A percentile compares a stretch with the other conserved stretches of the same genome.
Evolutionary conservation across 2,888 invertebrate species (phyloP).

Genomic region (Parnassius glacialis): DNA sequence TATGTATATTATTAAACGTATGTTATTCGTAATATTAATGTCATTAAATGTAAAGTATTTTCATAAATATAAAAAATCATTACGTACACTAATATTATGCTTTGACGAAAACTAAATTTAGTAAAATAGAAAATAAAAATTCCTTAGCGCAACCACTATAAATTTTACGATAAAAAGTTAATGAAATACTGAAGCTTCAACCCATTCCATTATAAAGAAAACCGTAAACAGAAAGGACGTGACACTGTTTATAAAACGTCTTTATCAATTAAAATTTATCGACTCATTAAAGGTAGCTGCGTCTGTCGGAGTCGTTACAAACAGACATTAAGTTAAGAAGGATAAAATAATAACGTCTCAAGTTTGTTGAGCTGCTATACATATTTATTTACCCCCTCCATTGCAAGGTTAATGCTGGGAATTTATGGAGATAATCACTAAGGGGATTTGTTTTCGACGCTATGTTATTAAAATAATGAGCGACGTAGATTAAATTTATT

Average conservation of each 20-base stretch:
- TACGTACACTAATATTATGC: too few relatives aligned
- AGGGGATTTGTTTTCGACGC: too few relatives aligned
- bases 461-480: too few relatives aligned
- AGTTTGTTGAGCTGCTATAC: conserved; percentile 14
- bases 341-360: conserved; percentile 22
- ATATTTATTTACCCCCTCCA: conserved; percentile 22
- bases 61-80: too few relatives aligned
- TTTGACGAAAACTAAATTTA: too few relatives aligned
- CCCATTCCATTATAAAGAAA: not conserved
- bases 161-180: too few relatives aligned
- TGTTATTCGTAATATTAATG: too few relatives aligned
- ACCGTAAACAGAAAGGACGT: not conserved
- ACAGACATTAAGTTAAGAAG: conserved; percentile 18
- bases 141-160: too few relatives aligned
- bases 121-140: too few relatives aligned
- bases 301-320: conserved; percentile 18
- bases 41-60: too few relatives aligned
- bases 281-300: conserved; percentile 21
- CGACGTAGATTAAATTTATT: too few relatives aligned
- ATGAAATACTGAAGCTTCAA: not conserved
- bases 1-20: too few relatives aligned
- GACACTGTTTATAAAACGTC: conserved; percentile 5
- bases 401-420: conserved; percentile 2
- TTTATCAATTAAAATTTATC: conserved; percentile 26
- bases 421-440: not conserved